Base-by-base conservation (phyloP, 1,140 invertebrate species). In the Ylistrum balloti region DNA sequence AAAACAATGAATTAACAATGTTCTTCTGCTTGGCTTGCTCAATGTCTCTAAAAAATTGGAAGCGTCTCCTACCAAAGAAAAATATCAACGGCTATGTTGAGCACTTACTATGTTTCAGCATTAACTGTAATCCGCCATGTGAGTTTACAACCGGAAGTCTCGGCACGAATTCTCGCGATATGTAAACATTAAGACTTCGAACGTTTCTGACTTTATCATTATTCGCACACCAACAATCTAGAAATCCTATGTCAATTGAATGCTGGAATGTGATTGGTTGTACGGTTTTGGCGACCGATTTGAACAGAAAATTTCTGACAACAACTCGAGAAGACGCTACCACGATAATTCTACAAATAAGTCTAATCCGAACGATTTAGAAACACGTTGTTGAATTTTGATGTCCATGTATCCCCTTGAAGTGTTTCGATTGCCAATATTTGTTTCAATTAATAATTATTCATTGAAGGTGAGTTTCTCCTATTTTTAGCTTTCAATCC, bases 101-200 rank as follows among this genome's bases (percentile, higher is more conserved):
- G n/a, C n/a, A n/a, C n/a, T n/a, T n/a, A n/a, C n/a, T n/a, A n/a
- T n/a, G n/a, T n/a, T 45, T 45, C 35, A 13, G 5, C 5, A 38
- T 38, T 38, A 38, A 13, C 13, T 38, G 35, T 38, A 38, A 38
- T 38, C 56, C 56, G 28, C 10, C 56, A 74, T 74, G 56, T 28
- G 56, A 74, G 56, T 74, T 74, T 74, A 74, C 56, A 74, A n/a
- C 56, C 56, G 56, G 56, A 74, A 74, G 56, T 74, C 56, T 74
- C 22, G 56, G 28, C 1, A n/a, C 56, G 0, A 28, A n/a, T 28
- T 74, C 56, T 74, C 56, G 56, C 56, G 56, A 74, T 22, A 74
- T 74, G n/a, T 74, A 74, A 74, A 74, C 56, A 74, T 17, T 38
- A 13, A n/a, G 56, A 9, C 13, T 74, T 74, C 56, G 56, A 1